Conservation (phyloP, 2,888 invertebrate genomes). For the Pegoplata infirma region DNA sequence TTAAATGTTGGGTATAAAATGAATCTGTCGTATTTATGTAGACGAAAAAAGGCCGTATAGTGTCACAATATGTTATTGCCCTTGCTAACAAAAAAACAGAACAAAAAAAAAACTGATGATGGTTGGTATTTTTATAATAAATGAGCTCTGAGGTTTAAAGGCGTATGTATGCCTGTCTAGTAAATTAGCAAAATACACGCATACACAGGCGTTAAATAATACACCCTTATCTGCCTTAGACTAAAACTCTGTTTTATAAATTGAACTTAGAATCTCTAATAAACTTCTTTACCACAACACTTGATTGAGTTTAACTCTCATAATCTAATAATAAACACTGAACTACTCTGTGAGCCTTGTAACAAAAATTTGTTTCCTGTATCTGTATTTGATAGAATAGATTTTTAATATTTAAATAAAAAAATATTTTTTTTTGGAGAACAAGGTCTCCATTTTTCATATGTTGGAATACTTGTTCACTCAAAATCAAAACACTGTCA, state of each 20-base stretch:
- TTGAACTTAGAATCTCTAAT: constrained; percentile 30
- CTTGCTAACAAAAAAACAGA: constrained; percentile 22
- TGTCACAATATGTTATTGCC: constrained; percentile 51
- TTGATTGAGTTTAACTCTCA: constrained; percentile 45
- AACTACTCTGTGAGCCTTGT: no score
- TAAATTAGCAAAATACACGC: constrained; percentile 74
- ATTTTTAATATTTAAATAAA: constrained; percentile 34
- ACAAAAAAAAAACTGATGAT: no score
- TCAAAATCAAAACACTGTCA: no score
- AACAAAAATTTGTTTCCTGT: no score
- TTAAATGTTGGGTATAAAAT: neutral
- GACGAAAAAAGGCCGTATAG: constrained; percentile 33
- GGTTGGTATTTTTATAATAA: constrained; percentile 72
- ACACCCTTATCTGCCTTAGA: neutral
- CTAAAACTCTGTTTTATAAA: no score
- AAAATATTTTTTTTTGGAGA: constrained; percentile 21
- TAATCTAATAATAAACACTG: constrained; percentile 11
- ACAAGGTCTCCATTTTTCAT: constrained; percentile 11
- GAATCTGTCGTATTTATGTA: neutral
- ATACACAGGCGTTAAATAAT: constrained; percentile 19
- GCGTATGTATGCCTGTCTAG: constrained; percentile 77
- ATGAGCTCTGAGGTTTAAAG: constrained; percentile 76
- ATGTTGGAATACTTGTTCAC: no score
- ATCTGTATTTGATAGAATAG: constrained; percentile 51
- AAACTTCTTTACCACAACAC: constrained; percentile 52